Evolutionary conservation across 2,888 invertebrate genomes (phyloP).

Genomic region (Hetaerina titia): DNA sequence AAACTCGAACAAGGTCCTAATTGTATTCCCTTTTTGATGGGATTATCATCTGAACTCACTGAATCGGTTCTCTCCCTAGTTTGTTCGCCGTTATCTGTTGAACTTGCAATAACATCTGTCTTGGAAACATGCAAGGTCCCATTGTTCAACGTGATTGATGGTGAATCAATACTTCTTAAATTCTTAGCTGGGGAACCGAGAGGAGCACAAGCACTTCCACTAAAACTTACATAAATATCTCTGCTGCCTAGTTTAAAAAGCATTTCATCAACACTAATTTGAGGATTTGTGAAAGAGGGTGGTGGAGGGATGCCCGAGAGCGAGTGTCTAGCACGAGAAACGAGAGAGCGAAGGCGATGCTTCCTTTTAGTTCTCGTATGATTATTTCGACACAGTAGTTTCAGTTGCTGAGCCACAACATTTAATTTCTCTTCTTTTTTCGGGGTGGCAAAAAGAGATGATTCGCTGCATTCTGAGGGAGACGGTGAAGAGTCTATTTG

Average conservation of each 20-base stretch:
- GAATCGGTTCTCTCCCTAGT: not conserved
- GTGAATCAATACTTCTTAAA: not conserved
- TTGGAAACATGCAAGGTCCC: not conserved
- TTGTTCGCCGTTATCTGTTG: not conserved
- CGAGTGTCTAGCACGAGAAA: slow-evolving; percentile 77
- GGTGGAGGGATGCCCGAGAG: slow-evolving; percentile 87
- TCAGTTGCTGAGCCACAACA: not conserved
- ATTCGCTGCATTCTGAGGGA: not conserved
- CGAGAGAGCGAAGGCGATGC: slow-evolving; percentile 16
- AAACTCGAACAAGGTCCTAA: not conserved
- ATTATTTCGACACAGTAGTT: not conserved
- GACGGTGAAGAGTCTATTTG: not conserved
- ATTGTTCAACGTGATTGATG: not conserved
- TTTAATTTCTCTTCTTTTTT: not conserved
- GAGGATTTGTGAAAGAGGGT: slow-evolving; percentile 85
- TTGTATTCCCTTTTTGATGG: not conserved
- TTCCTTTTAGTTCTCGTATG: slow-evolving; percentile 3
- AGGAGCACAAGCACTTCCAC: not conserved
- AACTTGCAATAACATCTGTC: not conserved
- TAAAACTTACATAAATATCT: not conserved
- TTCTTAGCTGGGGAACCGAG: not conserved
- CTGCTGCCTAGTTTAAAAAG: slow-evolving; percentile 76
- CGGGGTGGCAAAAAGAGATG: not conserved
- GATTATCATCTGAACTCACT: not conserved
- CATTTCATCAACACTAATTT: slow-evolving; percentile 83